Evolutionary conservation across 2,888 invertebrate genomes (phyloP), one percentile per base, ranked within the genome.

Genomic region (Drosophila neotestacea): DNA sequence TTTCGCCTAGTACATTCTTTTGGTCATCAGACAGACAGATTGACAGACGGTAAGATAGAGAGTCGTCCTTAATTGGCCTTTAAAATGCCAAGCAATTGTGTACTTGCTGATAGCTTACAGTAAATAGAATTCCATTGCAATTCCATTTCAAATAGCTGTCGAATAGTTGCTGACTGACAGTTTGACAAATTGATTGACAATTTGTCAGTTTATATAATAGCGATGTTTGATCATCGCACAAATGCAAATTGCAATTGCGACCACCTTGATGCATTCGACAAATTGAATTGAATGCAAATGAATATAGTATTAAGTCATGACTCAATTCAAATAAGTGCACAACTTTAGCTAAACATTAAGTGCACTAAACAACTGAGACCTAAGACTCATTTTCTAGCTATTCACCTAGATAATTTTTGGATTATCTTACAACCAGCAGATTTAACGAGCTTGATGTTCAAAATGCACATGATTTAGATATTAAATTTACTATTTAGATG

Each of bases 41-140:
- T 22, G 47, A 10, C 22, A 11, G 38, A 36, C 46, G 16, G 16
- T 16, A 1, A 16, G 16, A 16, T 16, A n/a, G 28, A 22, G 6
- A 30, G 44, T 11, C 11, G 28, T 38, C 32, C 52, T 16, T 66
- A 73, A 72, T 73, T 72, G 73, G 73, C 73, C 67, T 58, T 61
- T 66, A 27, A 58, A 67, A 34, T 50, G 39, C 50, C 48, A 36
- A 44, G n/a, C 58, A 51, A 28, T 56, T 38, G 46, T 34, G 11
- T 42, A 30, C 16, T n/a, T 30, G 13, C 34, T 27, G 50, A 51
- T 38, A 56, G 32, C 11, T 47, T 28, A 16, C 46, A 61, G 46
- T 34, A 34, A 10, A 46, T 41, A 36, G 13, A 51, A 46, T 41
- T 22, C 64, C 50, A 59, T 61, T 58, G 44, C 36, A 61, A 70